Base-by-base conservation (phyloP, 35 echinoderm and acorn worm species). In the Hemicentrotus pulcherrimus region DNA sequence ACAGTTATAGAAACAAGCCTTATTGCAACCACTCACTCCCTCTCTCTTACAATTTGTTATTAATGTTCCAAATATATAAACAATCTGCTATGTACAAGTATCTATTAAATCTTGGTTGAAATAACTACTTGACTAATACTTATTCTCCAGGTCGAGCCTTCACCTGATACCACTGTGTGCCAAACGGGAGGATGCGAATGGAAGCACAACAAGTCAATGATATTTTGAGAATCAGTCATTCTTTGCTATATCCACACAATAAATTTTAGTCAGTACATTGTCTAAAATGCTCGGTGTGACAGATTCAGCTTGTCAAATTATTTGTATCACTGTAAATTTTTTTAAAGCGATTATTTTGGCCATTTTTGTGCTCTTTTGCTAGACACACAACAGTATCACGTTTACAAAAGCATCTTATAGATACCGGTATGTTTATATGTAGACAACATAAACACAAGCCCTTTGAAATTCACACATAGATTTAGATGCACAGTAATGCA, bases 41-140 rank as follows among this genome's bases (percentile, higher is more conserved):
- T 41, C 35, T 78, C 65, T 78, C 65, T 78, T 22, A 22, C 28
- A n/a, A 78, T 8, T 78, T 78, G 16, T 55, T 15, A 78, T 78
- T 78, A 78, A 78, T 28, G 65, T 78, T 78, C 65, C 65, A 78
- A 28, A 78, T 78, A 78, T 78, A 78, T 78, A 78, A 78, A 78
- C 65, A 78, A 22, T 78, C 65, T 78, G 65, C 65, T 78, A 78
- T 78, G 65, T 78, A 78, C 65, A 78, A 78, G 65, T 78, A 28
- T 78, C 19, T 28, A 19, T 70, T 70, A 19, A 4, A 78, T 78
- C 65, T 78, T n/a, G 65, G 19, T 78, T 78, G 65, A 78, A 78
- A 78, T 22, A 78, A n/a, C 65, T 78, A 78, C 65, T 78, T 28
- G 19, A 78, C 18, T 78, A 78, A 30, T 7, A 28, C 19, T 5